These are phyloP conservation scores for Achatina immaculata DNA, from an alignment of 1,140 invertebrate species.

Conservation along the genomic window DNA sequence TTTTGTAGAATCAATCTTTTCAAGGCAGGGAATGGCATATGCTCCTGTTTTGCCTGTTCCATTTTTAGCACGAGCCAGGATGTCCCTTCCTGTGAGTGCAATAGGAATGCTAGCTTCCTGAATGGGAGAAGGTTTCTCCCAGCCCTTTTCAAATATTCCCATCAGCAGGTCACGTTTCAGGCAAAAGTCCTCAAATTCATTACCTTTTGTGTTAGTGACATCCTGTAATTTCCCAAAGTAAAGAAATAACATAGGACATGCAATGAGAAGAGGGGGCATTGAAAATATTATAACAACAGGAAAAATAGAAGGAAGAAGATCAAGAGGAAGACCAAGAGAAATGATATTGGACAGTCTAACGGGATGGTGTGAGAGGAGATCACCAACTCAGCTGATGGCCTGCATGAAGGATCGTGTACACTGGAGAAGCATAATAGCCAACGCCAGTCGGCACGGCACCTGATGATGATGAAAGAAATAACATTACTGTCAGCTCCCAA, in stretches of 20 bases:
- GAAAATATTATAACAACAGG: too few species aligned
- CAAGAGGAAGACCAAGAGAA: too few species aligned
- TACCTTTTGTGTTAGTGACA: constrained; percentile 98
- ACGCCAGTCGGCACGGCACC: too few species aligned
- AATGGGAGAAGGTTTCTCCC: constrained; percentile 99
- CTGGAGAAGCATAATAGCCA: too few species aligned
- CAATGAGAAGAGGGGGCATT: too few species aligned
- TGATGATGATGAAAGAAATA: too few species aligned
- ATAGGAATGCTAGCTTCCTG: constrained; percentile 94
- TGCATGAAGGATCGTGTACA: too few species aligned
- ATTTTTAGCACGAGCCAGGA: constrained; percentile 98
- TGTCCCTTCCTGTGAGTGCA: constrained; percentile 96
- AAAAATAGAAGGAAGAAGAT: too few species aligned
- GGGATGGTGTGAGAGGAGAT: too few species aligned
- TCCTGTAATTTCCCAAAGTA: constrained; percentile 78
- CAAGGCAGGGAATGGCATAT: constrained; percentile 97
- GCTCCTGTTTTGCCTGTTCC: constrained; percentile 99
- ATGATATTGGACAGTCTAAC: too few species aligned
- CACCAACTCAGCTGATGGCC: too few species aligned
- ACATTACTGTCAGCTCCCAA: not conserved
- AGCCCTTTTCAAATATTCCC: constrained; percentile 99
- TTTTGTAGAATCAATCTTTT: constrained; percentile 91
- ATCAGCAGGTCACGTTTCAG: constrained; percentile 96
- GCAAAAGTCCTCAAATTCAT: constrained; percentile 99
- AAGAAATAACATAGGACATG: too few species aligned